A percentile compares a stretch with the other conserved stretches of the same genome.
phyloP scores from a whole-genome alignment of 2,797 vertebrate genomes.

The Chelonia mydas region DNA sequence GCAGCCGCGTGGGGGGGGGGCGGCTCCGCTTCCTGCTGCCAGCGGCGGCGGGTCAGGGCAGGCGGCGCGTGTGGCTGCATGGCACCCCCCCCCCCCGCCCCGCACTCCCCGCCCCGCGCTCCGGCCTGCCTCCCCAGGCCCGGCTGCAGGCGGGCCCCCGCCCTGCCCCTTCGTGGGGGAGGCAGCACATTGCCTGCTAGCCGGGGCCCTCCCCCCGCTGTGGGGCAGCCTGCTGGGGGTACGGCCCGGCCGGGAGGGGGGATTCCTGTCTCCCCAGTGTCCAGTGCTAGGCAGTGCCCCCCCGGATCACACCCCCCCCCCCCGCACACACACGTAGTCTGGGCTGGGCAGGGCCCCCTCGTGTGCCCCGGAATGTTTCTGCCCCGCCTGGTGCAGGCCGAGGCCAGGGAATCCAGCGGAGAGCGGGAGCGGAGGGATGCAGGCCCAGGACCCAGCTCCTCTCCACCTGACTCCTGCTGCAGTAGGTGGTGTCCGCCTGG shows the following conservation, averaged over 20 bases:
- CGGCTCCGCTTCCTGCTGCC: constrained; percentile 38
- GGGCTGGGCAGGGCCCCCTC: neutral
- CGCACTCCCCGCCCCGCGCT: too few relatives aligned
- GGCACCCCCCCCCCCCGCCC: too few relatives aligned
- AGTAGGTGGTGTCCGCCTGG: neutral
- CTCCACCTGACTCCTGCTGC: neutral
- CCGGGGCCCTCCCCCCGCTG: too few relatives aligned
- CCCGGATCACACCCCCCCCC: neutral
- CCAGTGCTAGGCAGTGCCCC: neutral
- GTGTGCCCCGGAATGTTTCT: neutral
- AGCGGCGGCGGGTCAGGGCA: neutral
- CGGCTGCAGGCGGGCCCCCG: neutral
- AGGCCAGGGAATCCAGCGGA: neutral
- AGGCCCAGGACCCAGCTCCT: neutral
- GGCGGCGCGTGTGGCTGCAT: neutral
- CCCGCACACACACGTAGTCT: accelerated
- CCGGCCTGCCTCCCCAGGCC: neutral
- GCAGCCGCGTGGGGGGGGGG: neutral
- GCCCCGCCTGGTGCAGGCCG: neutral
- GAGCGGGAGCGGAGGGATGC: neutral
- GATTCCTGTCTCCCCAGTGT: neutral
- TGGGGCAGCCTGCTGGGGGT: too few relatives aligned
- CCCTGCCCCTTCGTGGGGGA: neutral
- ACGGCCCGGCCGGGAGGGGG: too few relatives aligned
- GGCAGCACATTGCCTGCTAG: neutral